Conservation (phyloP, 2,888 invertebrate species). For the Polydesmus complanatus region DNA sequence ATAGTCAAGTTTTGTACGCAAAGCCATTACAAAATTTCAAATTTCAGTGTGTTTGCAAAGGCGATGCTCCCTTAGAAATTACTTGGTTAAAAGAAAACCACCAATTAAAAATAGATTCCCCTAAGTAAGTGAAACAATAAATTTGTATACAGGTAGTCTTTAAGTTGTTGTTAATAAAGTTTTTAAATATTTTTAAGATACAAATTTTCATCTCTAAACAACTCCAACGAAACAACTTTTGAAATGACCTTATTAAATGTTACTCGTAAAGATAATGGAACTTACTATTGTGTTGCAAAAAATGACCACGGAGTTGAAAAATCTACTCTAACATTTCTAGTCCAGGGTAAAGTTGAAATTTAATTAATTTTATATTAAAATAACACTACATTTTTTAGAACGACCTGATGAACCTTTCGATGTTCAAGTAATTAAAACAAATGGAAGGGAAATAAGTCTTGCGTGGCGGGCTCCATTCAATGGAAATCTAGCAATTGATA, state of each 20-base stretch:
- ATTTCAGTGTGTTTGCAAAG: neutral
- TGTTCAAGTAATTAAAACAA: neutral
- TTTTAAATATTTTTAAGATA: too few species aligned
- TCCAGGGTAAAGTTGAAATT: neutral
- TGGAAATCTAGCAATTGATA: slow-evolving; percentile 28
- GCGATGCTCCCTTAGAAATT: neutral
- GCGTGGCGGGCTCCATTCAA: slow-evolving; percentile 29
- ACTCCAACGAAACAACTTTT: neutral
- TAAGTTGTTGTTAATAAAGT: too few species aligned
- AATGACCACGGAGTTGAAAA: neutral
- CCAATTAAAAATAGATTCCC: neutral
- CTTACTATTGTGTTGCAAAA: neutral
- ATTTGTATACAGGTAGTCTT: neutral
- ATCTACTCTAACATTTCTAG: neutral
- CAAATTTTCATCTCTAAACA: neutral
- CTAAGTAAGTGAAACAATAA: neutral
- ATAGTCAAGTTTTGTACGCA: neutral
- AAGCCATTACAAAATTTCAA: neutral
- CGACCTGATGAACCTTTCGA: neutral
- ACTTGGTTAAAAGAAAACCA: neutral
- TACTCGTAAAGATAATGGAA: neutral
- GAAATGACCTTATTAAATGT: neutral
- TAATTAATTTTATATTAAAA: neutral
- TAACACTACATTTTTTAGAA: neutral
- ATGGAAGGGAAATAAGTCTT: neutral